Evolutionary conservation across 2,113 vertebrate genomes (phyloP), one percentile per base, ranked within the genome.

Genomic region (Gymnogyps californianus): DNA sequence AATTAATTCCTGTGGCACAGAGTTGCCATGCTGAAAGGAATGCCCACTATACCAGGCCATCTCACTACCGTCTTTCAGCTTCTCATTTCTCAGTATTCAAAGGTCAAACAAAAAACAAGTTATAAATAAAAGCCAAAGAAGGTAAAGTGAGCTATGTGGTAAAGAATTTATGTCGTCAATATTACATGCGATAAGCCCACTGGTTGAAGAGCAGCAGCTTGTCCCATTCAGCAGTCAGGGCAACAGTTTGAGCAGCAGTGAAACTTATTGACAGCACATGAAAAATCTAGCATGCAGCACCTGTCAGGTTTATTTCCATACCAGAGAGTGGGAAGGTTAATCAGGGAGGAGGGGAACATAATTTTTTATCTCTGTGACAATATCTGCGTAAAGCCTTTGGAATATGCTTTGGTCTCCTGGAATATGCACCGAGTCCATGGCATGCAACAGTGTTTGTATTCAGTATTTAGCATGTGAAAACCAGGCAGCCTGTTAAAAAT

Each of bases 41-140:
- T 46, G 54, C 52, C 76, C 22, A 2, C 61, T 74, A 0, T 31
- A 79, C 57, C 49, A 58, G 58, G 7, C 74, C 62, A 69, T 89
- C 49, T 75, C 75, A 10, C 57, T 54, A 77, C 57, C 7, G 1
- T 57, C 61, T 88, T 66, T 90, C 31, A 81, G 46, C 79, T 83
- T 90, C 59, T 84, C 54, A 28, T 74, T 91, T 87, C 91, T 85
- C 89, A n/a, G 36, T n/a, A 24, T 69, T 86, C 67, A 93, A 96
- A 96, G 95, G 92, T 94, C 93, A 96, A 61, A 81, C 79, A 94
- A 92, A 95, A 87, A 18, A 17, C 85, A 65, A 70, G 75, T 90
- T 84, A 40, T 86, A 88, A 77, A 76, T 64, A 61, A 65, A 87
- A 87, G 17, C 79, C 65, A 69, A 67, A 76, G 79, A 89, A 95